Evolutionary conservation across 1,140 invertebrate genomes (phyloP).

Genomic region (Temnothorax nylanderi): DNA sequence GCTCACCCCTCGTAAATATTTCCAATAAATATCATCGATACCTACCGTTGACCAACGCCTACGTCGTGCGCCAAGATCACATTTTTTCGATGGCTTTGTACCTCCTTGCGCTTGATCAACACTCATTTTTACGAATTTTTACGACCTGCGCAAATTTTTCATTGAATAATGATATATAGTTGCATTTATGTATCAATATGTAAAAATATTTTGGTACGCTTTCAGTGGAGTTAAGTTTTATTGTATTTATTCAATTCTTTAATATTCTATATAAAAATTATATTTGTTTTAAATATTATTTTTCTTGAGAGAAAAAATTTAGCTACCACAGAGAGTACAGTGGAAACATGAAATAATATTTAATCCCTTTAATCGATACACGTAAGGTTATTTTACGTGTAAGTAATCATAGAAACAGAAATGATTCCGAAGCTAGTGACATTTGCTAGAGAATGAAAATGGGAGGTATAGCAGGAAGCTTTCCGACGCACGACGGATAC

Average conservation of each 20-base stretch:
- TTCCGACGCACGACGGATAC: not conserved
- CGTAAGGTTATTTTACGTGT: not conserved
- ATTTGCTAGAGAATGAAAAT: not conserved
- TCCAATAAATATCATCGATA: slow-evolving; percentile 68
- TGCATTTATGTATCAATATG: not conserved
- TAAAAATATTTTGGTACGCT: not conserved
- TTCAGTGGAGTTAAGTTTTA: not conserved
- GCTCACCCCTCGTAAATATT: slow-evolving; percentile 69
- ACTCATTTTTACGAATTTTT: slow-evolving; percentile 8
- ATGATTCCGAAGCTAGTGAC: not conserved
- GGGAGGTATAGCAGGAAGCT: not conserved
- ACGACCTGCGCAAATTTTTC: not conserved
- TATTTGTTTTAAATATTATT: not conserved
- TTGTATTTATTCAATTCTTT: not conserved
- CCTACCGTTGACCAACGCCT: slow-evolving; percentile 68
- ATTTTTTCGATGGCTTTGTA: slow-evolving; percentile 28
- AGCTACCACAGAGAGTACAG: not conserved
- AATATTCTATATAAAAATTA: not conserved
- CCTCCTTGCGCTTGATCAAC: slow-evolving; percentile 27
- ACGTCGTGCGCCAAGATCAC: slow-evolving; percentile 41
- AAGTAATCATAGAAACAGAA: not conserved
- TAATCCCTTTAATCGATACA: not conserved
- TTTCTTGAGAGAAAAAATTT: not conserved
- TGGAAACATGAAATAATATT: not conserved
- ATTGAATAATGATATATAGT: not conserved